Evolutionary conservation across 2,797 vertebrate species (phyloP).

Genomic region (Myotis myotis): DNA sequence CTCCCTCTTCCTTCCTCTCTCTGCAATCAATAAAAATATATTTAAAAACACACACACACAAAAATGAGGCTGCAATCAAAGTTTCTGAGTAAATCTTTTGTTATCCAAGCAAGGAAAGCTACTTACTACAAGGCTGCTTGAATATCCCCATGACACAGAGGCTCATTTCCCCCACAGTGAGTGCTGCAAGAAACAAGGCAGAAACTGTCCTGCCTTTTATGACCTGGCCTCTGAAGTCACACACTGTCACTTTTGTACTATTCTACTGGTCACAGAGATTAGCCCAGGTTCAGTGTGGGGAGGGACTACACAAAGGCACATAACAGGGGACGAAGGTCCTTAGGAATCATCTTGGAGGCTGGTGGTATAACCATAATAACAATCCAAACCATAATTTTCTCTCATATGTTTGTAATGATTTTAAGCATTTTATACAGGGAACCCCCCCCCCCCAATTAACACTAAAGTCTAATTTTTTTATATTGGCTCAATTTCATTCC

Average conservation of each 20-base stretch:
- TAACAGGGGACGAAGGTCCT: neutral
- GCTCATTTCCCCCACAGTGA: neutral
- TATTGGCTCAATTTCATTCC: conserved; percentile 17
- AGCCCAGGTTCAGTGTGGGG: neutral
- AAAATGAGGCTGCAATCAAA: no score
- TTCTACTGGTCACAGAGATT: neutral
- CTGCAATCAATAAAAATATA: no score
- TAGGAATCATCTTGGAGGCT: neutral
- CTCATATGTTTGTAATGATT: neutral
- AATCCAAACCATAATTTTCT: neutral
- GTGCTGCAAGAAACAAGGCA: neutral
- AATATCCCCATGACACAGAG: neutral
- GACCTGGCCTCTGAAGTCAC: conserved; percentile 43
- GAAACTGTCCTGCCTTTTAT: neutral
- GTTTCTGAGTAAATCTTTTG: no score
- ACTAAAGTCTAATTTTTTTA: neutral
- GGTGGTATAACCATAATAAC: neutral
- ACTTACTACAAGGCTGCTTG: neutral
- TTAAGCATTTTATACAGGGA: neutral
- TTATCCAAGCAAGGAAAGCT: no score
- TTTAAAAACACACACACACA: no score
- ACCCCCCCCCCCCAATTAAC: neutral
- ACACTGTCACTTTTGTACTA: neutral
- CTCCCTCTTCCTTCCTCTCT: no score
- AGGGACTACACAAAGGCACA: neutral